Conservation (phyloP, 2,888 invertebrate genomes). For the Bimastos eiseni region DNA sequence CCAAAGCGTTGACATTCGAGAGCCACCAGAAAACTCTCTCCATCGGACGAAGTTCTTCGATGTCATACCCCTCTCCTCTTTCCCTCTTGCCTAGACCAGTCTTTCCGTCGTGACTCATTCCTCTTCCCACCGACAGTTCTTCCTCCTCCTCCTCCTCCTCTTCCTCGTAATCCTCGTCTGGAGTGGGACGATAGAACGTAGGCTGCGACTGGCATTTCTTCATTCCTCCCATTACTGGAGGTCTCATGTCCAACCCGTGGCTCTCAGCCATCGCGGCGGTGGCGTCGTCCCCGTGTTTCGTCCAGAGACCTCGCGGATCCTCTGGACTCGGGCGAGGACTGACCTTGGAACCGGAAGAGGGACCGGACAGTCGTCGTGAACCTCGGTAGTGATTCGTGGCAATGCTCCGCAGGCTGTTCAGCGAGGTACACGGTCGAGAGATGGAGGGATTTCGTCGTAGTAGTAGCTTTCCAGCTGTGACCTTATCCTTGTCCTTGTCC, state of each 20-base stretch:
- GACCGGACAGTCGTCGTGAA: background rate
- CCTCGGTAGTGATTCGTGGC: background rate
- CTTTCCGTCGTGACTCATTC: background rate
- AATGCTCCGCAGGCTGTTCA: background rate
- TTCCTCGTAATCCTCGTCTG: background rate
- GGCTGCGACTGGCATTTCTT: conserved; percentile 18
- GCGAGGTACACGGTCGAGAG: background rate
- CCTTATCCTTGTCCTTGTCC: background rate
- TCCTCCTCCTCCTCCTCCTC: no score
- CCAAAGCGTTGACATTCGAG: background rate
- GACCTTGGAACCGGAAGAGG: background rate
- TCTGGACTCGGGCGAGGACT: background rate
- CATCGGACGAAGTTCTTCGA: background rate
- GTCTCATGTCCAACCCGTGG: background rate
- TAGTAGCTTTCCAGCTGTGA: background rate
- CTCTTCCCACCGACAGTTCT: background rate
- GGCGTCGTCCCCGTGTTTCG: background rate
- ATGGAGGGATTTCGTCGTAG: background rate
- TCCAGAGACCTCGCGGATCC: background rate
- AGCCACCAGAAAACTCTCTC: background rate
- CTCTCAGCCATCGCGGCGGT: background rate
- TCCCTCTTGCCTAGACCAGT: background rate
- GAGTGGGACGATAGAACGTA: background rate
- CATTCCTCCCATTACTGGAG: background rate
- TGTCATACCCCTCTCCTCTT: background rate